Conservation (phyloP, 2,888 invertebrate species). For the Pinctada fucata region DNA sequence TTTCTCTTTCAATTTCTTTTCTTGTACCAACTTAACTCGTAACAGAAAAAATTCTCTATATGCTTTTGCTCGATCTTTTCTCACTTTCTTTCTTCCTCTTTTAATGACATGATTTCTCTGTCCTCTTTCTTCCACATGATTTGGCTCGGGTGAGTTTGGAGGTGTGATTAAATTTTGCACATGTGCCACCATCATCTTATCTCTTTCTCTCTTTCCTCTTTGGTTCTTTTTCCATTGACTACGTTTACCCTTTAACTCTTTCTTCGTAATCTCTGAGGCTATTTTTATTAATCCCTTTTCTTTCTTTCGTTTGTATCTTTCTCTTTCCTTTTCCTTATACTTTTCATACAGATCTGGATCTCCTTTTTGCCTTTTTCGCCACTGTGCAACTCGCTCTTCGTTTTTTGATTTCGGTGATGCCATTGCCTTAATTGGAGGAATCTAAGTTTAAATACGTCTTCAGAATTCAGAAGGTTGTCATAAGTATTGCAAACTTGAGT, state of each 20-base stretch:
- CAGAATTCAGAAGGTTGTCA: no score
- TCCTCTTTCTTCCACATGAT: not conserved
- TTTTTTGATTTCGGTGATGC: not conserved
- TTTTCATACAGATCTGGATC: not conserved
- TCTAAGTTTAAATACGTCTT: no score
- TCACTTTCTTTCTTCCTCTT: not conserved
- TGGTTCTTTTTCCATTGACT: not conserved
- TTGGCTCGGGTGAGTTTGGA: not conserved
- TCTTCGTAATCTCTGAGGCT: not conserved
- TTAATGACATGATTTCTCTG: not conserved
- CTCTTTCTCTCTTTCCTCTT: not conserved
- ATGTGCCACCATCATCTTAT: not conserved
- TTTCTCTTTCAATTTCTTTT: conserved; percentile 2
- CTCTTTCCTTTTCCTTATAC: not conserved
- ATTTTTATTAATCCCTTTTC: not conserved
- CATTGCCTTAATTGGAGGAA: not conserved
- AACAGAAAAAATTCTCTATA: conserved; percentile 4
- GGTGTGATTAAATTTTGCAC: not conserved
- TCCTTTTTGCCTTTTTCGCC: not conserved
- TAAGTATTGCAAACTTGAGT: not conserved
- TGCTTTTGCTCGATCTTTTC: conserved; percentile 1
- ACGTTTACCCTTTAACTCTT: not conserved
- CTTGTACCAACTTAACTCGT: not conserved
- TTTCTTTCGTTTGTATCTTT: not conserved
- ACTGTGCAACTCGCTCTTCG: not conserved